Base-by-base conservation (phyloP, 2,113 vertebrate genomes). In the Xyrauchen texanus region DNA sequence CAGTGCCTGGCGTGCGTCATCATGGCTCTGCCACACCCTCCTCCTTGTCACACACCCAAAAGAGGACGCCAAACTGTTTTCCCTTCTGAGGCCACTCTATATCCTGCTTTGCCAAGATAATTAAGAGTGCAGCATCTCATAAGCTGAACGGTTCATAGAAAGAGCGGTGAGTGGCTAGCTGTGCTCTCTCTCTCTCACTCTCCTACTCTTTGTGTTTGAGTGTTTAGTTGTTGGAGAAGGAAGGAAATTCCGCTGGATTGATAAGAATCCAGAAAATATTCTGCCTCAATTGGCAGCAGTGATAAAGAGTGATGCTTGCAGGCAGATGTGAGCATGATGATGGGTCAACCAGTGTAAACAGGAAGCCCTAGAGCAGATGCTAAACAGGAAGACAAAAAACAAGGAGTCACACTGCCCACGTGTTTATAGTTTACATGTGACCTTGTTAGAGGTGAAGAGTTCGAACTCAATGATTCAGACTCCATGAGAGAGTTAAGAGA, bases 201-300 rank as follows among this genome's bases (percentile, higher is more conserved):
- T 47, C 9, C 64, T 66, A 46, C 16, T 52, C 61, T 64, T 69
- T 71, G 77, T 79, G 77, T 6, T 61, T 34, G 51, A 71, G 61
- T 60, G 45, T 60, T 80, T 74, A 49, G 45, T 66, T 80, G 53
- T 76, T n/a, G 65, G 64, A 77, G 46, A 75, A 72, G 71, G 68
- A 68, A 84, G 86, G 80, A 82, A 79, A 83, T 84, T 81, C 82
- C 78, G 68, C 42, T 16, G 51, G 5, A 62, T 80, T 74, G 84
- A 87, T 87, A 79, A 85, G 64, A 80, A 82, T 82, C 81, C 57
- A n/a, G 53, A 76, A 53, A 78, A 68, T 15, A n/a, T 81, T 81
- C 15, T 46, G 61, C 57, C 13, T 66, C 42, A 51, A 69, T 77
- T 77, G 81, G 70, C 68, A 76, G 76, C 76, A 67, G 63, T 4